Percentiles rank a stretch among this genome's conserved stretches.
phyloP scores from a whole-genome alignment of 2,888 invertebrate genomes.

The Acronicta leporina region DNA sequence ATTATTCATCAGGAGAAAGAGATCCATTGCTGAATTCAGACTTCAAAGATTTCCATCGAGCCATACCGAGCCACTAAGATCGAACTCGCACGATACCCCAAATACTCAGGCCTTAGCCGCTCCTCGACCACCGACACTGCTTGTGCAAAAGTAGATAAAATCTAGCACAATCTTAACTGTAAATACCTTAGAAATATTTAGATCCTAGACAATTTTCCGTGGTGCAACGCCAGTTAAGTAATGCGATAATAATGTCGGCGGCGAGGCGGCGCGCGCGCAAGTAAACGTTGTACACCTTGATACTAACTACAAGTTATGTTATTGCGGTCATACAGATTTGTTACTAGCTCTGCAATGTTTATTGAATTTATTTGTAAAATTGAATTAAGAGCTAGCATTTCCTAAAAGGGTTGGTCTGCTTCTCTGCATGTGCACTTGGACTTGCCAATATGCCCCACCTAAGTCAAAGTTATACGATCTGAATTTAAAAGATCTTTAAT shows the following conservation, averaged over 20 bases:
- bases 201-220: slow-evolving; percentile 54
- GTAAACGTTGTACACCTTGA: slow-evolving; percentile 72
- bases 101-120: slow-evolving; percentile 11
- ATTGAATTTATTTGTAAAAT: slow-evolving; percentile 37
- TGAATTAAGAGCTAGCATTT: slow-evolving; percentile 13
- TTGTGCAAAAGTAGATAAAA: slow-evolving; percentile 37
- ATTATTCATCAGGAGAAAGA: neutral
- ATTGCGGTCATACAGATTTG: slow-evolving; percentile 49
- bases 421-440: no score
- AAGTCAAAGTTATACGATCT: no score
- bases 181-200: slow-evolving; percentile 54
- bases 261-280: slow-evolving; percentile 54
- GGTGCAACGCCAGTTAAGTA: slow-evolving; percentile 60
- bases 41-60: slow-evolving; percentile 5
- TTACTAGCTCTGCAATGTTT: slow-evolving; percentile 27
- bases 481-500: no score
- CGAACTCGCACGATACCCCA: slow-evolving; percentile 33
- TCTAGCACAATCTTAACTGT: slow-evolving; percentile 52
- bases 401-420: slow-evolving; percentile 8
- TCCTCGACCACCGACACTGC: slow-evolving; percentile 11
- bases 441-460: no score
- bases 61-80: slow-evolving; percentile 17
- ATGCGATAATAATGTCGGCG: slow-evolving; percentile 67
- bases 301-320: slow-evolving; percentile 49
- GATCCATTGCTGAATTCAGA: neutral